phyloP scores from a whole-genome alignment of 2,888 invertebrate species.

The Mesopsocus fuscifrons region DNA sequence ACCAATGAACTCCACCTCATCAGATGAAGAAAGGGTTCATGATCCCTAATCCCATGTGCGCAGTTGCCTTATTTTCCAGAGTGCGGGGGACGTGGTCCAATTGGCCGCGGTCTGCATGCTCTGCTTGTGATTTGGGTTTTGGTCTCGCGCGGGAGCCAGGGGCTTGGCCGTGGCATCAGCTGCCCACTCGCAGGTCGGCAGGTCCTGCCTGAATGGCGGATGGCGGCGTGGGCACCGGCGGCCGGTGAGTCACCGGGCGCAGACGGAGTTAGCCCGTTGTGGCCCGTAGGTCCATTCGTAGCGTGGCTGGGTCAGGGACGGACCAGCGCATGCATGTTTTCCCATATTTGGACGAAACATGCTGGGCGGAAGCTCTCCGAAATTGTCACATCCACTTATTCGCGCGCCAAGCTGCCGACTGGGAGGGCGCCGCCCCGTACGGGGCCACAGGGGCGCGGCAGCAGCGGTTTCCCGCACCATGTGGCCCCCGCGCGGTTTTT shows the following conservation, averaged over 20 bases:
- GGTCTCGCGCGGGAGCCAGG: neutral
- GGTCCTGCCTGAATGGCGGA: no score
- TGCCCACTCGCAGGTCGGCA: conserved; percentile 15
- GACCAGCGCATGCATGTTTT: conserved; percentile 6
- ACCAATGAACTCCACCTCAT: no score
- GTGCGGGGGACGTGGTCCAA: no score
- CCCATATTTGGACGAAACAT: conserved; percentile 5
- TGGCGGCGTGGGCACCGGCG: neutral
- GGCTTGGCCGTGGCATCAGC: conserved; percentile 10
- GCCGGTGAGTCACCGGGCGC: neutral
- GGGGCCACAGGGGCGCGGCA: conserved; percentile 11
- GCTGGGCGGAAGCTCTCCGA: conserved; percentile 1
- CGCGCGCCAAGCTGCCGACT: neutral
- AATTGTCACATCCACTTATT: conserved; percentile 7
- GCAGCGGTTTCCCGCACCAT: neutral
- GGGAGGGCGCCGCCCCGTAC: conserved; percentile 7
- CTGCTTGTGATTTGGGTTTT: neutral
- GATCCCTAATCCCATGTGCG: no score
- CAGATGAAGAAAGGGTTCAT: no score
- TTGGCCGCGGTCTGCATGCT: neutral
- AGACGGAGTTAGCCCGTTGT: conserved; percentile 1
- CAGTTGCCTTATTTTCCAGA: no score
- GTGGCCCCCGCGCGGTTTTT: conserved; percentile 9
- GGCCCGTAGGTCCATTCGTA: neutral
- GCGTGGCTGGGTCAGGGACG: conserved; percentile 9